phyloP scores from a whole-genome alignment of 2,113 vertebrate species.

The Emydocephalus ijimae region DNA sequence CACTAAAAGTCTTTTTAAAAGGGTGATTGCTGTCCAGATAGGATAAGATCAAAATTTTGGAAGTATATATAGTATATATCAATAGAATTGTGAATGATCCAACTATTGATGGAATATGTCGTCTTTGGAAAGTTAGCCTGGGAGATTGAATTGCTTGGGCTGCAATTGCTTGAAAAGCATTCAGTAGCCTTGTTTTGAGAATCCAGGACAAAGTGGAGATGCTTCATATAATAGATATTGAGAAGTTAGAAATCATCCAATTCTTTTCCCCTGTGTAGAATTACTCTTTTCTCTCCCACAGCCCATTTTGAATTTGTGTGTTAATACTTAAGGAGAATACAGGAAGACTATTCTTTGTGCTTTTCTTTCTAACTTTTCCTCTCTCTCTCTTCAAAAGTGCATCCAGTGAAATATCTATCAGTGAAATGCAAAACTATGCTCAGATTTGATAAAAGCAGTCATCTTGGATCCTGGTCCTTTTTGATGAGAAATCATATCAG shows the following conservation, averaged over 20 bases:
- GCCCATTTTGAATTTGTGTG: neutral
- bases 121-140: neutral
- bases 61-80: neutral
- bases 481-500: neutral
- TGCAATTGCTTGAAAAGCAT: neutral
- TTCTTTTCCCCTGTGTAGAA: neutral
- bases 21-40: neutral
- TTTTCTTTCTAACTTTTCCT: neutral
- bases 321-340: neutral
- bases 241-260: neutral
- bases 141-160: neutral
- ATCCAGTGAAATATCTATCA: neutral
- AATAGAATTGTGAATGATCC: neutral
- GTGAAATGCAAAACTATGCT: neutral
- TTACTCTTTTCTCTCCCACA: neutral
- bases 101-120: neutral
- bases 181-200: neutral
- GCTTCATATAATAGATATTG: neutral
- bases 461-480: neutral
- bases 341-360: neutral
- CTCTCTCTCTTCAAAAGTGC: neutral
- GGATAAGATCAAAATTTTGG: neutral
- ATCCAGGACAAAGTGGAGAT: neutral
- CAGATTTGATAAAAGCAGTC: neutral
- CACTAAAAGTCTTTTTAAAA: neutral